Evolutionary conservation across 2,888 invertebrate genomes (phyloP), one percentile per base, ranked within the genome.

Genomic region (Nomada flava): DNA sequence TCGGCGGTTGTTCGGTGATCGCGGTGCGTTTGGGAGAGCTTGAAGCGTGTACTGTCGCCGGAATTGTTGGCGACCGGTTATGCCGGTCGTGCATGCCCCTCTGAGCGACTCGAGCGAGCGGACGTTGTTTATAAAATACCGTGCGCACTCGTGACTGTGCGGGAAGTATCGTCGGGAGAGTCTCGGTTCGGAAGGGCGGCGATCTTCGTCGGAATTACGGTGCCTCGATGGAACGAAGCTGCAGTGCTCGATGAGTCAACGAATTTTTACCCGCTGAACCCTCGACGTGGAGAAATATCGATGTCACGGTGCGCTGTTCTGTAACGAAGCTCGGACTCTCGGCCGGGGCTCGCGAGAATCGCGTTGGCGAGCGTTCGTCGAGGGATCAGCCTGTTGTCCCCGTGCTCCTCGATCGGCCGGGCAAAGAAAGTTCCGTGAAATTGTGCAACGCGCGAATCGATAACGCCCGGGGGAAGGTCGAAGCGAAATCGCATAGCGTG

Each of bases 361-460:
- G 36, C 36, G 36, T 36, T 5, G 36, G 36, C 36, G 63, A 44
- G 1, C 18, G 53, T 20, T 10, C 65, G 1, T 55, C 55, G 53
- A 15, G 15, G 13, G 44, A 15, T 13, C 57, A 2, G 62, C 0
- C 7, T 18, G 5, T 53, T 11, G 67, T 42, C 50, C 29, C 47
- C 26, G 29, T 29, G 47, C 1, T 65, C 23, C 52, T 2, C n/a
- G 7, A 13, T 23, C 13, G 10, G 36, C n/a, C n/a, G 2, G 29
- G 4, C 13, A 10, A 10, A 52, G 36, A 29, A 57, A 62, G 26
- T 78, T 75, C 26, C 53, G 60, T 60, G 26, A 50, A 36, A 47
- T 55, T 36, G 76, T 77, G 76, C 62, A 78, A 62, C 47, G 26
- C 11, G 77, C 44, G 26, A 68, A 53, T 75, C 44, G 53, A 67